A percentile compares a stretch with the other conserved stretches of the same genome.
phyloP scores from a whole-genome alignment of 2,113 vertebrate genomes.

The Orcinus orca region DNA sequence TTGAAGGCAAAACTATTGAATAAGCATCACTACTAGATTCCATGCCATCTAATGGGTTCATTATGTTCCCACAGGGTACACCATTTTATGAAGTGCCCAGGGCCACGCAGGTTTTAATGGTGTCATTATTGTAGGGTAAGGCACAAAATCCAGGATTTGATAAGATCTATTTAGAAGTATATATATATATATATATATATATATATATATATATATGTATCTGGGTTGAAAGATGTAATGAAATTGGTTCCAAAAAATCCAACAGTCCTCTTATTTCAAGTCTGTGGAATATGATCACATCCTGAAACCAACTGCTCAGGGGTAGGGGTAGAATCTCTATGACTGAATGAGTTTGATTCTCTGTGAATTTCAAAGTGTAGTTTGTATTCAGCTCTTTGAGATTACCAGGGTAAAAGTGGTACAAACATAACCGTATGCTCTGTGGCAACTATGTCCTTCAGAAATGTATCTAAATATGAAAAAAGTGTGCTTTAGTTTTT shows the following conservation, averaged over 20 bases:
- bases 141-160: neutral
- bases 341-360: neutral
- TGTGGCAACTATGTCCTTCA: neutral
- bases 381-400: neutral
- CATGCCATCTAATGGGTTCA: neutral
- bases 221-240: neutral
- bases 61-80: rapidly evolving
- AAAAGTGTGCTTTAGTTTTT: neutral
- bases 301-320: neutral
- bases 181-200: neutral
- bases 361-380: neutral
- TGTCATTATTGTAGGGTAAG: neutral
- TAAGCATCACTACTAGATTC: neutral
- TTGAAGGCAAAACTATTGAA: neutral
- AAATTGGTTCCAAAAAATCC: neutral
- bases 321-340: neutral
- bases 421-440: neutral
- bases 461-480: neutral
- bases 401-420: neutral
- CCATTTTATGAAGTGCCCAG: neutral
- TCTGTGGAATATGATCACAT: neutral
- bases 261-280: neutral
- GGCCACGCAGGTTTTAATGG: neutral
- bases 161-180: neutral
- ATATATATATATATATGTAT: neutral